phyloP scores from a whole-genome alignment of 2,797 vertebrate species.

The Phataginus tricuspis region DNA sequence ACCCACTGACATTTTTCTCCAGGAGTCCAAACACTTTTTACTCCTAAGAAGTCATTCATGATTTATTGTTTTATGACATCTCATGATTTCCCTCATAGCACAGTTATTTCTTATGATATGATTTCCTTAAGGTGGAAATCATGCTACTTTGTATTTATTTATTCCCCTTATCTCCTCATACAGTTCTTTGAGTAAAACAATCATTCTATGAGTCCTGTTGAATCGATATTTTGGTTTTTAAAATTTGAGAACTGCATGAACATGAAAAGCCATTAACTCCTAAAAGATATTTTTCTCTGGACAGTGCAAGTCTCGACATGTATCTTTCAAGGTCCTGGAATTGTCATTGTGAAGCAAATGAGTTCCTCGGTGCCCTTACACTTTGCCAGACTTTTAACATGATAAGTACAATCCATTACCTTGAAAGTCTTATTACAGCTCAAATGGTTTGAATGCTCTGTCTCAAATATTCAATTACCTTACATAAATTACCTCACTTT shows the following conservation, averaged over 20 bases:
- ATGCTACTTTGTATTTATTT: neutral
- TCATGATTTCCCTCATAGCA: neutral
- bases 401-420: neutral
- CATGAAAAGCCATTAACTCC: neutral
- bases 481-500: neutral
- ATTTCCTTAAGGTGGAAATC: neutral
- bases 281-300: neutral
- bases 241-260: neutral
- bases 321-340: conserved; percentile 25
- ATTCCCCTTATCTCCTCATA: neutral
- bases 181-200: neutral
- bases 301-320: neutral
- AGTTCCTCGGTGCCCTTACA: neutral
- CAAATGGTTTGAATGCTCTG: conserved; percentile 36
- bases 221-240: neutral
- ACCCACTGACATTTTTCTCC: neutral
- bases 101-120: neutral
- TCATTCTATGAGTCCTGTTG: neutral
- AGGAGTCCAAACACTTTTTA: neutral
- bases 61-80: neutral
- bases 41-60: neutral
- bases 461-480: conserved; percentile 59
- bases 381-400: neutral
- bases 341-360: conserved; percentile 11
- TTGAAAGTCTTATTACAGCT: conserved; percentile 47